Evolutionary conservation across 2,113 vertebrate species (phyloP), one percentile per base, ranked within the genome.

Genomic region (Xiphorhynchus elegans): DNA sequence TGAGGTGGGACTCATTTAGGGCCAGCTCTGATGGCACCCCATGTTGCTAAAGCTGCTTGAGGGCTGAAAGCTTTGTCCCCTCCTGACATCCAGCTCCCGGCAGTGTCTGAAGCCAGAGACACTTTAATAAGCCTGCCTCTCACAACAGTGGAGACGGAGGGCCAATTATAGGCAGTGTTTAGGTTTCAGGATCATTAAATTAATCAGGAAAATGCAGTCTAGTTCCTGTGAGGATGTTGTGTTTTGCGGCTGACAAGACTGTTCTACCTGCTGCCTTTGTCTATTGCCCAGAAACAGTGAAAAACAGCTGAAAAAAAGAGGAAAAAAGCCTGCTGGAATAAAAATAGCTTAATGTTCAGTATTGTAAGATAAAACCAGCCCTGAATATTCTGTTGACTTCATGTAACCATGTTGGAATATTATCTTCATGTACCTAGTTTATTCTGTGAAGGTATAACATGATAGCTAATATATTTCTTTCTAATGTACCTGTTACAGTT

Each of bases 111-210:
- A 74, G 68, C 75, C 42, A 13, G 35, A 28, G 76, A 67, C 53
- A 20, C 17, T 92, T 76, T 90, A 92, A 90, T 93, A 83, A 96
- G 50, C 40, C 67, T 93, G 78, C 52, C 59, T 90, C 31, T 82
- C 72, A 59, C 72, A 46, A 24, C 0, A 67, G 64, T 11, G 3
- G 47, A 63, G 76, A 39, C 4, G 6, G 23, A 84, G 50, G 74
- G 24, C 88, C 89, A 93, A 89, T 95, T 93, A 87, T 14, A 92
- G 63, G 33, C 1, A 1, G 26, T 74, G 86, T 84, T 93, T 86
- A 42, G 47, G 31, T 90, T 94, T 89, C 86, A 90, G 76, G 64
- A 75, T 92, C 76, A 84, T 96, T 95, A 95, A 78, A 87, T 93
- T 77, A 13, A 81, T 86, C 60, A 77, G 59, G 47, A 63, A 92